Evolutionary conservation across 2,888 invertebrate genomes (phyloP).

Genomic region (Andricus quercusramuli): DNA sequence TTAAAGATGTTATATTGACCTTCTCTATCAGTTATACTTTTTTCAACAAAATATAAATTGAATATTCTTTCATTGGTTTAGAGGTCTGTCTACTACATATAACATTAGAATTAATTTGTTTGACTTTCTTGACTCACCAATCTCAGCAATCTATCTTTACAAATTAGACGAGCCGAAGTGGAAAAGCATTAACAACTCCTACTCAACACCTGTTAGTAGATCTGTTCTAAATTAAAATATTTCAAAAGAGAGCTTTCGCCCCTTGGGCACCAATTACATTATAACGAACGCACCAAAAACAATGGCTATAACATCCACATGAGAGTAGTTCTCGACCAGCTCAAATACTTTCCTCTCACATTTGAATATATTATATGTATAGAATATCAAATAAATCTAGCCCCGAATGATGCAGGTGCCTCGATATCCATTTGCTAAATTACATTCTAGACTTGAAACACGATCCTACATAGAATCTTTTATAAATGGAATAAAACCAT

Average conservation of each 20-base stretch:
- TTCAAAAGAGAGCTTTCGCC: not conserved
- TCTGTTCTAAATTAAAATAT: not conserved
- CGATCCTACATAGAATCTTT: not conserved
- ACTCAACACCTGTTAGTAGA: not conserved
- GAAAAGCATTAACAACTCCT: not conserved
- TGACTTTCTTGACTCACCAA: not conserved
- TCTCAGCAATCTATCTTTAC: not conserved
- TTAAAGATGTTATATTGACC: too few relatives aligned
- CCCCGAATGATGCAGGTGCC: not conserved
- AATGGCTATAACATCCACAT: not conserved
- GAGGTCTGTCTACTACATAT: not conserved
- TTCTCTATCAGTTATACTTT: too few relatives aligned
- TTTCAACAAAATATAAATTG: too few relatives aligned
- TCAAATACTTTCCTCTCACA: not conserved
- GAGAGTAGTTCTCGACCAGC: not conserved
- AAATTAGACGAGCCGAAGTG: not conserved
- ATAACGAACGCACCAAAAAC: not conserved
- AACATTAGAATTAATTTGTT: not conserved
- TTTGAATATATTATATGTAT: constrained; percentile 2
- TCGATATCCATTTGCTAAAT: constrained; percentile 19
- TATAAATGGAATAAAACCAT: too few relatives aligned
- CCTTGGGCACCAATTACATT: not conserved
- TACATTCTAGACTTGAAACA: not conserved
- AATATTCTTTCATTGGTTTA: too few relatives aligned
- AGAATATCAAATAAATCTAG: constrained; percentile 14